Percentiles rank a stretch among this genome's conserved stretches.
These are phyloP conservation scores for Dipus sagitta DNA, from an alignment of 2,797 vertebrate species.

Conservation along the genomic window DNA sequence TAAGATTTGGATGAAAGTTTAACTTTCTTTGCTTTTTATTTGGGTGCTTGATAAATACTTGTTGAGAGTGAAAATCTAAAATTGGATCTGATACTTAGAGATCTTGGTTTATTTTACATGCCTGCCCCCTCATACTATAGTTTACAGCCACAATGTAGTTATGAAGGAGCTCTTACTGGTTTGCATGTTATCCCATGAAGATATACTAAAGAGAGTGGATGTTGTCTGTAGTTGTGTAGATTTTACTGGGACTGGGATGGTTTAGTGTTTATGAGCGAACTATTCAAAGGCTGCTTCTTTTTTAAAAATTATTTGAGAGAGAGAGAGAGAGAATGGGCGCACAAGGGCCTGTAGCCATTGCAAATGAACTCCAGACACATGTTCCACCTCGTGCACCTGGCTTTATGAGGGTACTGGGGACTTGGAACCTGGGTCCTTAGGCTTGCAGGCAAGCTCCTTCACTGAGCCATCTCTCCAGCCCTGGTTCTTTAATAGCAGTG, in stretches of 20 bases:
- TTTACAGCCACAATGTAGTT: not conserved
- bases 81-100: slow-evolving; percentile 8
- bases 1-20: slow-evolving; percentile 29
- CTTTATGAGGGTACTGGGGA: no score
- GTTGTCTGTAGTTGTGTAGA: slow-evolving; percentile 42
- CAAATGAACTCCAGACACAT: no score
- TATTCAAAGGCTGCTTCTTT: slow-evolving; percentile 10
- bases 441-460: no score
- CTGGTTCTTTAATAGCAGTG: not conserved
- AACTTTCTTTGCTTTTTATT: slow-evolving; percentile 41
- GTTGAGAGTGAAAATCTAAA: not conserved
- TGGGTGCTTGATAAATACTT: slow-evolving; percentile 23
- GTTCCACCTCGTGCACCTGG: no score
- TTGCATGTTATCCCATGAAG: slow-evolving; percentile 21
- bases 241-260: not conserved
- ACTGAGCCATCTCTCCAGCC: no score
- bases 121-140: not conserved
- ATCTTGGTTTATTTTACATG: slow-evolving; percentile 33
- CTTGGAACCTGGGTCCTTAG: no score
- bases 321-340: no score
- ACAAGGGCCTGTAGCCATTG: no score
- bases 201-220: not conserved
- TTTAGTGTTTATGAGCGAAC: slow-evolving; percentile 41
- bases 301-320: no score
- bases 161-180: slow-evolving; percentile 53